Conservation (phyloP, 1,140 invertebrate genomes). For the Zaprionus africanus region DNA sequence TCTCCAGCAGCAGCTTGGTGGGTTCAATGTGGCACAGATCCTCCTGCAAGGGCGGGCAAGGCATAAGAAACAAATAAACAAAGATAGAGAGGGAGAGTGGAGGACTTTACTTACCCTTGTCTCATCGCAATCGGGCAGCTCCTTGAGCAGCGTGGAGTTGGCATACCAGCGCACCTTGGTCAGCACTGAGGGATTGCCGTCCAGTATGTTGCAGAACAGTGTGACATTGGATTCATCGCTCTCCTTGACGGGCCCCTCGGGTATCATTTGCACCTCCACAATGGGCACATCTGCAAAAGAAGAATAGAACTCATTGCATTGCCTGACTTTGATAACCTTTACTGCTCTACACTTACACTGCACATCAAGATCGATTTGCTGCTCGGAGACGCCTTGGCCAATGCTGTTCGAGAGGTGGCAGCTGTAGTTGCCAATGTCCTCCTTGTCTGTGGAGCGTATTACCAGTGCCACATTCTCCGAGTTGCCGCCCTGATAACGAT, state of each 20-base stretch:
- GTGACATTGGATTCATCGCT: slow-evolving; percentile 92
- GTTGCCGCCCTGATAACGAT: slow-evolving; percentile 90
- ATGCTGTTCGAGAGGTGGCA: slow-evolving; percentile 92
- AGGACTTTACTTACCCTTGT: slow-evolving; percentile 50
- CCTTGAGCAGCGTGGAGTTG: slow-evolving; percentile 92
- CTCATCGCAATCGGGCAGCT: slow-evolving; percentile 90
- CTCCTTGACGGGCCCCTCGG: slow-evolving; percentile 90
- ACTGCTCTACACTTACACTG: slow-evolving; percentile 88
- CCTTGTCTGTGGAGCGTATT: slow-evolving; percentile 90
- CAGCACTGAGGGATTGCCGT: slow-evolving; percentile 88
- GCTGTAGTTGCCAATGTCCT: slow-evolving; percentile 92
- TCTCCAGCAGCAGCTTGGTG: slow-evolving; percentile 91
- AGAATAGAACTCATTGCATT: neutral
- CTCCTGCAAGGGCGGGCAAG: slow-evolving; percentile 49
- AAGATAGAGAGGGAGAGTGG: neutral
- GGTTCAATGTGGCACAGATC: slow-evolving; percentile 93
- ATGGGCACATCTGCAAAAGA: slow-evolving; percentile 88
- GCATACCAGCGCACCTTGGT: slow-evolving; percentile 92
- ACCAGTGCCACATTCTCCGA: slow-evolving; percentile 89
- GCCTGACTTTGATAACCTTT: too few species aligned
- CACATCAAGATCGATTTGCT: slow-evolving; percentile 89
- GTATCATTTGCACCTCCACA: slow-evolving; percentile 91
- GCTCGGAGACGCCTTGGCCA: slow-evolving; percentile 87
- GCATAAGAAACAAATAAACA: neutral
- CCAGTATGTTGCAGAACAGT: slow-evolving; percentile 90